Evolutionary conservation across 2,888 invertebrate species (phyloP).

Genomic region (Cerceris ruficornis): DNA sequence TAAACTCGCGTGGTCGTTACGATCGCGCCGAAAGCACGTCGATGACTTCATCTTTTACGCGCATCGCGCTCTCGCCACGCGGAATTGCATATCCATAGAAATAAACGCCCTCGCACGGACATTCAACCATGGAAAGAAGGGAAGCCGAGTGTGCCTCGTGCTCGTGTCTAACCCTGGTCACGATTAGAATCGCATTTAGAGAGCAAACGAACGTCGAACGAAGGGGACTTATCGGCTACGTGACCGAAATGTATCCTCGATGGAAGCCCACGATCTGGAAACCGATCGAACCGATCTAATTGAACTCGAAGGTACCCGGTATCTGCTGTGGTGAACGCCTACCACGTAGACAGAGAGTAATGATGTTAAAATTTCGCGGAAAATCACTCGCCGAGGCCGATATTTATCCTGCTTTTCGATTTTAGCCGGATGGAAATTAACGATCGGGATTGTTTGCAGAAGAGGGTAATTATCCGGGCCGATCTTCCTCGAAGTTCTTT

Average conservation of each 20-base stretch:
- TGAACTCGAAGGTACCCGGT: constrained; percentile 29
- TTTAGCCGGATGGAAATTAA: not conserved
- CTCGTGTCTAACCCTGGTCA: constrained; percentile 24
- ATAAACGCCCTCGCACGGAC: constrained; percentile 12
- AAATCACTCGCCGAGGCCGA: constrained; percentile 17
- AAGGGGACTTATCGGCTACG: constrained; percentile 30
- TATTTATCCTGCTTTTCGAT: constrained; percentile 4
- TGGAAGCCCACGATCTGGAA: constrained; percentile 32
- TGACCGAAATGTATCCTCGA: constrained; percentile 39
- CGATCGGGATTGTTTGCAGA: not conserved
- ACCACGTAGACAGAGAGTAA: constrained; percentile 9
- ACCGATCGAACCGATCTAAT: constrained; percentile 48
- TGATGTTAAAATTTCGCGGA: constrained; percentile 32
- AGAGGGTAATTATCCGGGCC: not conserved
- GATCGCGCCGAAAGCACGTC: not conserved
- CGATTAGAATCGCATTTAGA: constrained; percentile 10
- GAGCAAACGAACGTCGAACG: not conserved
- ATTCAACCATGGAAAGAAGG: constrained; percentile 3
- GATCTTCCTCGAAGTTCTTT: not conserved
- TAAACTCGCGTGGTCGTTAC: constrained; percentile 8
- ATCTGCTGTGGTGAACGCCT: constrained; percentile 8
- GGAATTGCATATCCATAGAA: constrained; percentile 33
- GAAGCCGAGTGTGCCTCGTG: not conserved
- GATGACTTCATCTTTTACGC: constrained; percentile 51
- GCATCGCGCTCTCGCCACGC: constrained; percentile 32